Evolutionary conservation across 2,888 invertebrate species (phyloP), one percentile per base, ranked within the genome.

Genomic region (Phyllotreta striolata): DNA sequence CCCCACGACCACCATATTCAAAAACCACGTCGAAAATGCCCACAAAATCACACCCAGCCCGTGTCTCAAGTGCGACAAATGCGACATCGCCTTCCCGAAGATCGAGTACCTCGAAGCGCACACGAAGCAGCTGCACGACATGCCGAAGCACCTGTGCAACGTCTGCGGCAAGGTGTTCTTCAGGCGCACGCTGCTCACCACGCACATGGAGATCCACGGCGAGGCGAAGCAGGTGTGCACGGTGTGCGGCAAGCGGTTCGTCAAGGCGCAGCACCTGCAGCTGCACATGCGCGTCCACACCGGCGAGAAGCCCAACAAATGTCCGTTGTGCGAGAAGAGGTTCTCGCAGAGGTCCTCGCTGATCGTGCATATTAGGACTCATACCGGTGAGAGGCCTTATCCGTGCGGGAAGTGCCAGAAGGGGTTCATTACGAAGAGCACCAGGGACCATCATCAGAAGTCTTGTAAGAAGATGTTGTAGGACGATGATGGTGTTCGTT

Each of bases 141-240:
- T 84, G 9, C 85, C 84, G 68, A 86, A 86, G 0, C 75, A 73
- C 63, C 67, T 68, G 1, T 78, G 78, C 54, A 67, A 69, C 4
- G 72, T 70, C 56, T 77, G 78, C 61, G 70, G 84, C 47, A 85
- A 86, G 72, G 84, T 84, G 1, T 86, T 86, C 78, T 85, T 84
- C 38, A 75, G 73, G 35, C 24, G 24, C 24, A 24, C 24, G 2
- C 24, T 24, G 24, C 24, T 24, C 24, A 24, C 24, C 4, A 24
- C 24, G 1, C 88, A 88, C 77, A 85, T 85, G 76, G 80, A 87
- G 74, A 85, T 85, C 75, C 87, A 87, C 80, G 85, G 84, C 68
- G 87, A 87, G 40, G 85, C 85, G 68, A 82, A 85, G 64, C 87
- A 86, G 80, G 80, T 79, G 61, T 87, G 87, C 77, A 81, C 77